These are phyloP conservation scores for Minunthozetes semirufus DNA, from an alignment of 2,888 invertebrate genomes.

Conservation along the genomic window DNA sequence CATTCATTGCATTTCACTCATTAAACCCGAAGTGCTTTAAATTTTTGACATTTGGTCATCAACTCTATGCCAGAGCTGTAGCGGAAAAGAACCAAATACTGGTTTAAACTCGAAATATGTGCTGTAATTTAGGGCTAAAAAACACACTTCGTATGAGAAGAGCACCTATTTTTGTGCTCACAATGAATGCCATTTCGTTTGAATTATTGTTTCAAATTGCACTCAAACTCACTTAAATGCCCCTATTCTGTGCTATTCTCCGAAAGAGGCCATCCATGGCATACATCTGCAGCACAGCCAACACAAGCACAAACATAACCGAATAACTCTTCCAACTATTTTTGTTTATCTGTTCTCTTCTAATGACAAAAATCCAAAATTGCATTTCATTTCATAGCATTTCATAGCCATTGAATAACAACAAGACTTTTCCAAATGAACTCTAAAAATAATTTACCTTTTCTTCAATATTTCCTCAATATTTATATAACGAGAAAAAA, in stretches of 20 bases:
- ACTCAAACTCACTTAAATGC: neutral
- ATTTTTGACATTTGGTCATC: constrained; percentile 17
- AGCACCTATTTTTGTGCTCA: neutral
- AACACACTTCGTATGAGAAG: neutral
- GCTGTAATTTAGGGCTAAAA: constrained; percentile 10
- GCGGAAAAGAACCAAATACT: neutral
- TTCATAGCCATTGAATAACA: neutral
- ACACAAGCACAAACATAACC: neutral
- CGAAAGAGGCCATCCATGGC: constrained; percentile 28
- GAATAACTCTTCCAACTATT: neutral
- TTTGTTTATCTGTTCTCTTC: neutral
- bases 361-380: neutral
- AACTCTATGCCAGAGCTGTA: neutral
- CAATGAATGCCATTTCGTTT: constrained; percentile 15
- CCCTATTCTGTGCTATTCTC: neutral
- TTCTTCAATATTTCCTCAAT: too few relatives aligned
- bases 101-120: neutral
- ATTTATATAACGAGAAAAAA: neutral
- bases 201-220: constrained; percentile 27
- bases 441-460: neutral
- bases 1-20: neutral
- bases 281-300: constrained; percentile 2
- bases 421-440: neutral
- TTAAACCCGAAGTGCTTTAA: neutral
- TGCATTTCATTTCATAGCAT: neutral